Evolutionary conservation across 2,888 invertebrate genomes (phyloP).

Genomic region (Pheosia tremula): DNA sequence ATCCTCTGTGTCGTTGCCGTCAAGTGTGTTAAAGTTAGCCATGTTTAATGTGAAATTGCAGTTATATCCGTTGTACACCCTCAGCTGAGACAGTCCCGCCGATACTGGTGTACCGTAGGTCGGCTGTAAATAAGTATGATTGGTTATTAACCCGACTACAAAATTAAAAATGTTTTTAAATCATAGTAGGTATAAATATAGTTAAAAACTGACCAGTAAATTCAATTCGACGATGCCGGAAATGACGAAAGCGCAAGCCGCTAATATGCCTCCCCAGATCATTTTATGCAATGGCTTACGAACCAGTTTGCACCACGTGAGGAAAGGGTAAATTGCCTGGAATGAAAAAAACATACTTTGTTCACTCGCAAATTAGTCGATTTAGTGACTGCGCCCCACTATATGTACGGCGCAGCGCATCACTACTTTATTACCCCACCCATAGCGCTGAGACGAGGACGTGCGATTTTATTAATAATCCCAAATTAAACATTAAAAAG

Average conservation of each 20-base stretch:
- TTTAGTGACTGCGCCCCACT: no score
- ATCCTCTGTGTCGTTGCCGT: constrained; percentile 35
- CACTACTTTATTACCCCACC: no score
- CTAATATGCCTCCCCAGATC: constrained; percentile 93
- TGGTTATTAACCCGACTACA: no score
- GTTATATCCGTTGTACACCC: constrained; percentile 88
- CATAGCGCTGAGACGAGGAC: no score
- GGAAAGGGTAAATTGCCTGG: constrained; percentile 90
- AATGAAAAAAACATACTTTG: constrained; percentile 24
- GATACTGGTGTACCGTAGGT: constrained; percentile 85
- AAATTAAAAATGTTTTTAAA: background rate
- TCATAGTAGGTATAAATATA: background rate
- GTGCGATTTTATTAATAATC: no score
- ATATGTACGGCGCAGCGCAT: no score
- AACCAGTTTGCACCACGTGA: constrained; percentile 87
- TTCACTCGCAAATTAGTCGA: no score
- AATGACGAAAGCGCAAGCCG: constrained; percentile 93
- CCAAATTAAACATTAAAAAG: no score
- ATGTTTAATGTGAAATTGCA: constrained; percentile 78
- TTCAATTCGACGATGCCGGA: constrained; percentile 93
- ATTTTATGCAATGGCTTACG: constrained; percentile 94
- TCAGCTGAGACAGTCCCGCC: constrained; percentile 85
- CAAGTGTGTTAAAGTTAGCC: constrained; percentile 25
- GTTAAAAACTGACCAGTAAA: constrained; percentile 84
- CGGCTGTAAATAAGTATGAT: constrained; percentile 61